Evolutionary conservation across 1,140 invertebrate species (phyloP), one percentile per base, ranked within the genome.

Genomic region (Platyscapa corneri): DNA sequence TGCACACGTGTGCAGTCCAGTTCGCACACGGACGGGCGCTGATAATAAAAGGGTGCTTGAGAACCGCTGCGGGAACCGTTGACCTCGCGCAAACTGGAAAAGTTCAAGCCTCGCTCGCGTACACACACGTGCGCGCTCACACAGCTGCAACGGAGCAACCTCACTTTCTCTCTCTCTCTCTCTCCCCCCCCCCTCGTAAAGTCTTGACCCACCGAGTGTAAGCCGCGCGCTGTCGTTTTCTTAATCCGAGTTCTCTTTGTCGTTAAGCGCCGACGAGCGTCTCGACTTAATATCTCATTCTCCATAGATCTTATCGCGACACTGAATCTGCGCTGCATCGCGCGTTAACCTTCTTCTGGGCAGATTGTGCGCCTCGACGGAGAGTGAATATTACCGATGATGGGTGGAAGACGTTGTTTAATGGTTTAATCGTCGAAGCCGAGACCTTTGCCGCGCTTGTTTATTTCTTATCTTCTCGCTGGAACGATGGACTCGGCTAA

Each of bases 81-180:
- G 90, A 90, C 89, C 90, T 84, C 85, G 87, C 72, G 87, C 88
- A 89, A 89, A 89, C 88, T 82, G 88, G 87, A 88, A 89, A 90
- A 90, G 88, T 89, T 87, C 85, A 34, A 53, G 30, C 16, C 65
- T n/a, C 37, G 27, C 46, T 23, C 30, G 53, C 18, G 34, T 30
- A 53, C 64, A 20, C 32, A 67, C 78, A 37, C 78, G 78, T 67
- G 42, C 64, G 12, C 53, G 30, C 32, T 81, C 83, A 23, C 72
- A 34, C 46, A 49, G 16, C 49, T 74, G 79, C 23, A 7, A 8
- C 42, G 32, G 42, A 82, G 39, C 10, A 1, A n/a, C 23, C 65
- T 42, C 30, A 12, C 46, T 12, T 34, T 75, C 70, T n/a, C 65
- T 56, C 53, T 20, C 12, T 56, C 56, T 60, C 56, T 60, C 56